phyloP scores from a whole-genome alignment of 2,888 invertebrate species.

The Odontomyia ornata region DNA sequence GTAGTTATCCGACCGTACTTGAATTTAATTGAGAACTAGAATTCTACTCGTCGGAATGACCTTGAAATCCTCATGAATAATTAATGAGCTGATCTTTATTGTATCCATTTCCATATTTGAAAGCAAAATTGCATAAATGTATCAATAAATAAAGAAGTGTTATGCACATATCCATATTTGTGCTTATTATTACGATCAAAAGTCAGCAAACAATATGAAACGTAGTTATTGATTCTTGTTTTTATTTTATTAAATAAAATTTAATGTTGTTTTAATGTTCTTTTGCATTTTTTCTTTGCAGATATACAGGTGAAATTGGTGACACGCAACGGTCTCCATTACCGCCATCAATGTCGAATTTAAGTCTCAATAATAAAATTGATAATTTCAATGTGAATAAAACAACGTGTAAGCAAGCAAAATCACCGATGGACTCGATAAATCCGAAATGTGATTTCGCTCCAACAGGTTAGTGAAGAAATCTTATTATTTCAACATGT shows the following conservation, averaged over 20 bases:
- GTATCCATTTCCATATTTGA: too few species aligned
- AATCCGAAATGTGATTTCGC: slow-evolving; percentile 52
- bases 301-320: slow-evolving; percentile 64
- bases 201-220: neutral
- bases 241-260: neutral
- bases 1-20: too few species aligned
- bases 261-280: neutral
- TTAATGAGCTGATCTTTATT: too few species aligned
- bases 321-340: slow-evolving; percentile 64
- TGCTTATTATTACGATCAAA: neutral
- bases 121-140: too few species aligned
- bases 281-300: slow-evolving; percentile 48
- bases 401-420: slow-evolving; percentile 44
- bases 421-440: slow-evolving; percentile 49
- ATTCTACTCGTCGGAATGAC: slow-evolving; percentile 20
- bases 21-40: neutral
- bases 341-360: slow-evolving; percentile 63
- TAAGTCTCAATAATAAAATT: slow-evolving; percentile 61
- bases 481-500: too few species aligned
- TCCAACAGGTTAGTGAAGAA: slow-evolving; percentile 56
- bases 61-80: slow-evolving; percentile 18
- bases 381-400: slow-evolving; percentile 50
- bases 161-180: too few species aligned
- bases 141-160: too few species aligned
- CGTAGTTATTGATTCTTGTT: too few species aligned